Evolutionary conservation across 2,113 vertebrate species (phyloP), one percentile per base, ranked within the genome.

Genomic region (Chauna torquata): DNA sequence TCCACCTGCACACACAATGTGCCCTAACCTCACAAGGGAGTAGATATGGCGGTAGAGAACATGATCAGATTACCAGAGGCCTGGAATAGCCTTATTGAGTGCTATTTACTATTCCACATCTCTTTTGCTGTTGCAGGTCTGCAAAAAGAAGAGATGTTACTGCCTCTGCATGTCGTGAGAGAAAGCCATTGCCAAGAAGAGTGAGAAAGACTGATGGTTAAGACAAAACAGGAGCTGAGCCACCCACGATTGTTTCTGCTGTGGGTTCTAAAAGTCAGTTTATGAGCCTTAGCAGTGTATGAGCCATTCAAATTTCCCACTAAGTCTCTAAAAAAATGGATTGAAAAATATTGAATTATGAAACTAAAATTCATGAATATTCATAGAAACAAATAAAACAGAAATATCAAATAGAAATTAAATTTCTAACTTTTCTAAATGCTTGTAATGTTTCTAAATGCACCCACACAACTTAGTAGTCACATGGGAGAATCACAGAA

Each of bases 271-370:
- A 55, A 59, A 68, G 45, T 80, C 18, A 3, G 76, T 93, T 65
- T 86, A 69, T 0, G 3, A 83, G 40, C 10, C 27, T 57, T 49
- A 61, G 36, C 0, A 0, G 25, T 38, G 9, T 40, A 47, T 25
- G 8, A 92, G 45, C 30, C 40, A 18, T 65, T 90, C 27, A 91
- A 7, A 59, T 92, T 86, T 92, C 28, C 1, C 62, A 72, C 8
- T 8, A 11, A 61, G 3, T 74, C 8, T 49, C 58, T 58, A 64
- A 54, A 6, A 42, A 34, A 54, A 20, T 32, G 42, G 40, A 62
- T 54, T 54, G 20, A 75, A 87, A 75, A n/a, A 13, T 58, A 65
- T 20, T 57, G 5, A 59, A 40, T 68, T 82, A 28, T 72, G 59
- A 91, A 83, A 78, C 38, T 50, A 22, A 18, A 82, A 83, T 47